Conservation (phyloP, 2,888 invertebrate species). For the Drosophila meridionalis region DNA sequence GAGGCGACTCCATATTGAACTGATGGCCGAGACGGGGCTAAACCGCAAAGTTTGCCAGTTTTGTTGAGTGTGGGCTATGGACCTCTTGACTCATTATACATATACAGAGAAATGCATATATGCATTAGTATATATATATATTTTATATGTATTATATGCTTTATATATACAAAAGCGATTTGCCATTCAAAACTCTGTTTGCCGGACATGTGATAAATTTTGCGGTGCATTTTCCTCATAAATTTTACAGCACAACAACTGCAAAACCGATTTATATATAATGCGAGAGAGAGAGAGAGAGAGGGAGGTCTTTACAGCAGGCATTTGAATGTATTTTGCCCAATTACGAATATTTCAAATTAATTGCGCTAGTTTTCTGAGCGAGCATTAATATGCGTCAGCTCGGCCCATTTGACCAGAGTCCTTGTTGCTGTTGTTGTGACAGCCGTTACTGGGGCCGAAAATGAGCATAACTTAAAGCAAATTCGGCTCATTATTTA, state of each 20-base stretch:
- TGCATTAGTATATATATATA: background rate
- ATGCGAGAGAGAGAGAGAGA: conserved; percentile 16
- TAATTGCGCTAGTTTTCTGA: conserved; percentile 61
- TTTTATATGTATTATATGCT: background rate
- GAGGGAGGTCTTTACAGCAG: background rate
- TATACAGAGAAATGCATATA: background rate
- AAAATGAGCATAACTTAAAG: conserved; percentile 9
- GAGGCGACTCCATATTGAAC: background rate
- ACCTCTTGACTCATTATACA: conserved; percentile 56
- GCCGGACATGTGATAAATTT: conserved; percentile 72
- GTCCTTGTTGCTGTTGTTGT: conserved; percentile 1
- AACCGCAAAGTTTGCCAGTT: conserved; percentile 43
- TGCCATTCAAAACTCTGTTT: conserved; percentile 46
- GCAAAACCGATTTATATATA: conserved; percentile 61
- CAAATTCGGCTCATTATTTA: conserved; percentile 1
- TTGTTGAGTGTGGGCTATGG: conserved; percentile 24
- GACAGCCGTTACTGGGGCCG: conserved; percentile 13
- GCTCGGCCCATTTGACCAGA: conserved; percentile 18
- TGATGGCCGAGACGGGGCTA: background rate
- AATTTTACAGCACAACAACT: conserved; percentile 56
- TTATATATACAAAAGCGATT: conserved; percentile 30
- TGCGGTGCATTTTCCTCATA: conserved; percentile 69
- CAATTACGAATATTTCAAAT: conserved; percentile 56
- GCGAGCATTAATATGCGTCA: conserved; percentile 55
- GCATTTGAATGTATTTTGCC: conserved; percentile 39